Evolutionary conservation across 1,140 invertebrate genomes (phyloP).

Genomic region (Paraescarpia echinospica): DNA sequence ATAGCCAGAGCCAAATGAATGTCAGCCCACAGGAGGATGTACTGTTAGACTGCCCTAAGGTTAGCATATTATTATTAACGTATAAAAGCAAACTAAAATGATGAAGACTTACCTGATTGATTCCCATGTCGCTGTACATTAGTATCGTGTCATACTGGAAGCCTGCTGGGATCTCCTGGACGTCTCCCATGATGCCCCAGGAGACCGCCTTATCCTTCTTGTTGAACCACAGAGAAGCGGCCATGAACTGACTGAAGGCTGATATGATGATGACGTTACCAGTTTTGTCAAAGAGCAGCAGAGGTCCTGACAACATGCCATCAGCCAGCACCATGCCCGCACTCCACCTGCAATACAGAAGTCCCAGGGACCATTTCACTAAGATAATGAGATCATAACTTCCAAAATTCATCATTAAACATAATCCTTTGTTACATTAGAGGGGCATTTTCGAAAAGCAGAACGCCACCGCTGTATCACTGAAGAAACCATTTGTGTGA

Average conservation of each 20-base stretch:
- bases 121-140: conserved; percentile 35
- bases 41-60: too few species aligned
- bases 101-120: conserved; percentile 39
- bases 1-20: too few species aligned
- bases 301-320: conserved; percentile 39
- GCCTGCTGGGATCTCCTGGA: conserved; percentile 37
- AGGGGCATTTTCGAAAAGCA: too few species aligned
- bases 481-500: too few species aligned
- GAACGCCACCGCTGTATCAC: too few species aligned
- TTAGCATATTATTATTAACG: neutral
- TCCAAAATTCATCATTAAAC: too few species aligned
- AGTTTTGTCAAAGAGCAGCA: conserved; percentile 39
- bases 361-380: too few species aligned
- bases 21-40: too few species aligned
- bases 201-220: conserved; percentile 22
- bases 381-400: too few species aligned
- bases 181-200: conserved; percentile 47
- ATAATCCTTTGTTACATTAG: too few species aligned
- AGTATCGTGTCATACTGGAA: conserved; percentile 39
- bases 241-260: conserved; percentile 42
- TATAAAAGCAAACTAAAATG: neutral
- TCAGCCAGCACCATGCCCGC: conserved; percentile 14
- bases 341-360: conserved; percentile 20
- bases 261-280: conserved; percentile 39
- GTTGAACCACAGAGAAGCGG: conserved; percentile 34